A percentile compares a stretch with the other conserved stretches of the same genome.
phyloP scores from a whole-genome alignment of 1,140 invertebrate species.

The Drosophila setifemur region DNA sequence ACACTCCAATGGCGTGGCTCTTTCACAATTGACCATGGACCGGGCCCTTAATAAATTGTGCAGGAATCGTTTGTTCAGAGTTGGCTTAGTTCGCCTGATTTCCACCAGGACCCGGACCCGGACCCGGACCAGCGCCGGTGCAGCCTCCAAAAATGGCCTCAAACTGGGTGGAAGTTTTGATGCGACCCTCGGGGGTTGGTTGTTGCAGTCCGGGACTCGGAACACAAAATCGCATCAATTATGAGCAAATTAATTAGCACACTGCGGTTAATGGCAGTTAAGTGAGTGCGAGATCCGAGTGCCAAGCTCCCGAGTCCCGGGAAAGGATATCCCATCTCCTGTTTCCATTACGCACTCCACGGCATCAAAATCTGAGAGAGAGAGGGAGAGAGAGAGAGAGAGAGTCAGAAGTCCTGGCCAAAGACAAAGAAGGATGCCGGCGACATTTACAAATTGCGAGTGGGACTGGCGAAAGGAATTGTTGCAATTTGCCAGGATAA shows the following conservation, averaged over 20 bases:
- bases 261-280: constrained; percentile 76
- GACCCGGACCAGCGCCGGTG: constrained; percentile 10
- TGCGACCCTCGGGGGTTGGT: constrained; percentile 55
- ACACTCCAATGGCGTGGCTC: constrained; percentile 41
- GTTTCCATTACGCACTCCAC: background rate
- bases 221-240: constrained; percentile 79
- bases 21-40: constrained; percentile 43
- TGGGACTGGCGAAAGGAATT: constrained; percentile 50
- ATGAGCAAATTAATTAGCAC: constrained; percentile 81
- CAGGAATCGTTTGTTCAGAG: constrained; percentile 8
- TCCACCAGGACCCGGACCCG: constrained; percentile 48
- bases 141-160: constrained; percentile 16
- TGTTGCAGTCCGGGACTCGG: constrained; percentile 40
- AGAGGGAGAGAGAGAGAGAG: constrained; percentile 1
- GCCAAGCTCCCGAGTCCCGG: constrained; percentile 1
- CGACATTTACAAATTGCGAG: constrained; percentile 75
- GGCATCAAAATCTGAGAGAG: background rate
- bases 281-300: constrained; percentile 43
- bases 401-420: background rate
- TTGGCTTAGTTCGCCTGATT: constrained; percentile 59
- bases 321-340: constrained; percentile 1
- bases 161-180: constrained; percentile 35
- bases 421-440: constrained; percentile 53
- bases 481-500: constrained; percentile 78
- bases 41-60: constrained; percentile 61